Evolutionary conservation across 2,113 vertebrate genomes (phyloP).

Genomic region (Spilogale gracilis): DNA sequence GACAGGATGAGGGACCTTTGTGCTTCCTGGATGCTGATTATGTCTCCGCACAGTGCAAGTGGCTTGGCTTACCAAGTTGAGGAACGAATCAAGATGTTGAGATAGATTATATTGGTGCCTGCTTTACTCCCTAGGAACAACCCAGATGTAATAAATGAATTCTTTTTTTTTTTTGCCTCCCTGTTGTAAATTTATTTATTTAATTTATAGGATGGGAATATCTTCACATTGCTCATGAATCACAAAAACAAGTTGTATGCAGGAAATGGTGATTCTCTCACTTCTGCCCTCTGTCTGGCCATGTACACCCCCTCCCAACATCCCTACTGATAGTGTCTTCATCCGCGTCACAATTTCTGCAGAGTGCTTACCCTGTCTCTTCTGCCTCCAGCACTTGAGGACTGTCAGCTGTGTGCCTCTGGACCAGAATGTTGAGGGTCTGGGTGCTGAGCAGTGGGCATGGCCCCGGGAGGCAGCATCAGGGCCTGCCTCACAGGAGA

Average conservation of each 20-base stretch:
- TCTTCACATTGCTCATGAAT: neutral
- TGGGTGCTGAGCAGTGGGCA: neutral
- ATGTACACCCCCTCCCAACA: neutral
- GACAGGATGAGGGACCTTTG: constrained; percentile 44
- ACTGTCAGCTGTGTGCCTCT: neutral
- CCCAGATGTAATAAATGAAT: constrained; percentile 28
- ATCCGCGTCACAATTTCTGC: neutral
- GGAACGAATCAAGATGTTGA: constrained; percentile 67
- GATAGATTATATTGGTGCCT: neutral
- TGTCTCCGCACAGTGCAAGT: neutral
- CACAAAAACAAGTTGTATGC: neutral
- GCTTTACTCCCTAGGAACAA: constrained; percentile 51
- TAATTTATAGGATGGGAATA: constrained; percentile 15
- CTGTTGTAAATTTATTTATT: constrained; percentile 10
- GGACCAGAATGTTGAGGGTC: neutral
- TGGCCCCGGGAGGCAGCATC: neutral
- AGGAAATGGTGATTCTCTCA: neutral
- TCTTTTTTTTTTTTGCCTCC: neutral
- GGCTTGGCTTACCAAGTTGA: constrained; percentile 35
- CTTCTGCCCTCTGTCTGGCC: neutral
- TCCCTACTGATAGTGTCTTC: neutral
- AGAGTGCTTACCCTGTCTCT: neutral
- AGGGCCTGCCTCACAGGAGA: neutral
- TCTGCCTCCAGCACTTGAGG: neutral
- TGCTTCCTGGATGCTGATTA: constrained; percentile 71